Evolutionary conservation across 2,888 invertebrate species (phyloP).

Genomic region (Helleia helle): DNA sequence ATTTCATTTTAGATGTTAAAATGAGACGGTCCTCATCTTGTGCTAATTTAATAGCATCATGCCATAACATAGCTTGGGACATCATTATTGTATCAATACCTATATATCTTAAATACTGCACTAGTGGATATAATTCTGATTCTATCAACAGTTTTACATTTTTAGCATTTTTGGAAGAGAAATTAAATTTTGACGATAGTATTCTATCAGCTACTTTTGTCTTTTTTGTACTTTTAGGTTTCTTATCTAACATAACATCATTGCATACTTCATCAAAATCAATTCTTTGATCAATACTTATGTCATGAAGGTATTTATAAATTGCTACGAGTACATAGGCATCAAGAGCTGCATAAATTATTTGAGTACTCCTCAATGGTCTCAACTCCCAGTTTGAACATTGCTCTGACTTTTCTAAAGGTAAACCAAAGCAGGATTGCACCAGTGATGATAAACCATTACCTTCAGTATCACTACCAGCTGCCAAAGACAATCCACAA

Average conservation of each 20-base stretch:
- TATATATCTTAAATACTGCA: constrained; percentile 53
- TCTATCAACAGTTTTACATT: constrained; percentile 51
- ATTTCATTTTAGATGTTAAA: constrained; percentile 49
- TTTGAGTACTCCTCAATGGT: constrained; percentile 84
- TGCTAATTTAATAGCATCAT: constrained; percentile 52
- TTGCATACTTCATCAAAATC: constrained; percentile 78
- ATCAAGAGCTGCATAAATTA: constrained; percentile 90
- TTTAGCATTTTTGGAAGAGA: constrained; percentile 29
- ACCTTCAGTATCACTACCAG: constrained; percentile 62
- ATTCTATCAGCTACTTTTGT: constrained; percentile 38
- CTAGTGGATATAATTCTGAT: constrained; percentile 37
- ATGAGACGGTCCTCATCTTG: constrained; percentile 48
- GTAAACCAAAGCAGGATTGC: constrained; percentile 82
- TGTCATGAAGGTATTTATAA: constrained; percentile 76
- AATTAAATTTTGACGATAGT: constrained; percentile 25
- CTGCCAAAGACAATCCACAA: constrained; percentile 44
- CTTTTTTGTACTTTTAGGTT: constrained; percentile 59
- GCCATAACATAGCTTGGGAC: constrained; percentile 69
- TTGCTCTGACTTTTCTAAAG: constrained; percentile 90
- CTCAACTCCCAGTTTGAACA: constrained; percentile 93
- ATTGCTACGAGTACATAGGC: constrained; percentile 89
- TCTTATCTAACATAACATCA: constrained; percentile 71
- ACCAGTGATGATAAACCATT: constrained; percentile 84
- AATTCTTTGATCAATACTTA: constrained; percentile 59
- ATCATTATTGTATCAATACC: constrained; percentile 77